Evolutionary conservation across 2,888 invertebrate genomes (phyloP).

Genomic region (Craniophora ligustri): DNA sequence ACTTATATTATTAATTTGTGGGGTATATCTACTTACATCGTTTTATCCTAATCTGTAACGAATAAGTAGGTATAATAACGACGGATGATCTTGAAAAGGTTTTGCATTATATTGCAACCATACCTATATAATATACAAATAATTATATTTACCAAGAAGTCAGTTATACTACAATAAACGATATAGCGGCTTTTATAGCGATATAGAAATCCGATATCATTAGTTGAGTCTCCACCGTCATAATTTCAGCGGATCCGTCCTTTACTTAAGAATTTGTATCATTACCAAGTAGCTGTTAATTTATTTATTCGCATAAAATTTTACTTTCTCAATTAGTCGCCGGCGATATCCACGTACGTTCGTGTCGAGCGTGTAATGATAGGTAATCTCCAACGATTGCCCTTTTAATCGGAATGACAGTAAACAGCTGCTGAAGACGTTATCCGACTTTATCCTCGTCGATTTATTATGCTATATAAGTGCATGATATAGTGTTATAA

Average conservation of each 20-base stretch:
- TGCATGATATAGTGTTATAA: conserved; percentile 57
- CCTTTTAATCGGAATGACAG: conserved; percentile 60
- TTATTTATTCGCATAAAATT: conserved; percentile 54
- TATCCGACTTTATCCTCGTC: conserved; percentile 61
- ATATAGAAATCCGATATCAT: conserved; percentile 42
- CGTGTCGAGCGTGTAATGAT: conserved; percentile 54
- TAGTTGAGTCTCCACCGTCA: conserved; percentile 28
- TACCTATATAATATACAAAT: conserved; percentile 14
- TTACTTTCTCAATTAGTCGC: conserved; percentile 58
- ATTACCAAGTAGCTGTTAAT: conserved; percentile 49
- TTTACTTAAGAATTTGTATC: conserved; percentile 44
- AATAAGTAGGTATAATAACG: too few relatives aligned
- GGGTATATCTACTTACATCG: too few relatives aligned
- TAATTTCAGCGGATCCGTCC: conserved; percentile 37
- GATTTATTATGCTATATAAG: conserved; percentile 61
- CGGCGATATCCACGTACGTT: conserved; percentile 42
- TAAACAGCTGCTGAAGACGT: conserved; percentile 64
- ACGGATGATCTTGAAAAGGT: too few relatives aligned
- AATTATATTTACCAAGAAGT: conserved; percentile 18
- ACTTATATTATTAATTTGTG: too few relatives aligned
- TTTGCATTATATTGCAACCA: too few relatives aligned
- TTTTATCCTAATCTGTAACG: background rate
- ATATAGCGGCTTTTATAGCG: conserved; percentile 36
- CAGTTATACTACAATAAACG: conserved; percentile 12
- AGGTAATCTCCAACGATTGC: conserved; percentile 55